Base-by-base conservation (phyloP, 2,888 invertebrate genomes). In the Dynastes maya region DNA sequence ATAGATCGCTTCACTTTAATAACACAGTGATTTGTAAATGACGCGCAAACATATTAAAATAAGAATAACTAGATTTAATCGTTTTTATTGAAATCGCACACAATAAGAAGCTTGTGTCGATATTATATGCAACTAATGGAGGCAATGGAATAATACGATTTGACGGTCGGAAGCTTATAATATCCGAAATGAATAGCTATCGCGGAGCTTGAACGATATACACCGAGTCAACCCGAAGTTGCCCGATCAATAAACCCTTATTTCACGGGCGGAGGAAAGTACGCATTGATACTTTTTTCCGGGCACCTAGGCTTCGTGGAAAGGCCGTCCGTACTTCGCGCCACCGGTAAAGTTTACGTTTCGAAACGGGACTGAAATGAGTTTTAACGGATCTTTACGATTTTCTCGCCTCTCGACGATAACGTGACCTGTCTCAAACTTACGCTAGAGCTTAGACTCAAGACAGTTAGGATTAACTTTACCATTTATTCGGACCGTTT, bases 361-460 rank as follows among this genome's bases (percentile, higher is more conserved):
- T 61, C 61, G 61, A 74, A 74, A 74, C 72, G 58, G 61, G 8
- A 61, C 81, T 81, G 79, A 79, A 82, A 82, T 81, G 80, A 78
- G 80, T 80, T 82, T 80, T 79, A 72, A 63, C 81, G 78, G 79
- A 80, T 80, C 78, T 81, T 81, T 80, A 80, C 80, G 80, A 82
- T 80, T 77, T 80, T 80, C 80, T 80, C 82, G 77, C 80, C 80
- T 74, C 77, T 74, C 63, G 61, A 74, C 45, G 61, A 61, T 61
- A 74, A 61, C 72, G 29, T 61, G 72, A 74, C 72, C 72, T 74
- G 72, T 61, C 72, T 74, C 49, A 40, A 74, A 74, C 72, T 74
- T 74, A 45, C 40, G 61, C 61, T 61, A 61, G 61, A 49, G 61
- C 61, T 61, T 61, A 22, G 29, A 74, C 61, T 74, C 72, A 61